Base-by-base conservation (phyloP, 1,140 invertebrate species). In the Drosophila nikananu region DNA sequence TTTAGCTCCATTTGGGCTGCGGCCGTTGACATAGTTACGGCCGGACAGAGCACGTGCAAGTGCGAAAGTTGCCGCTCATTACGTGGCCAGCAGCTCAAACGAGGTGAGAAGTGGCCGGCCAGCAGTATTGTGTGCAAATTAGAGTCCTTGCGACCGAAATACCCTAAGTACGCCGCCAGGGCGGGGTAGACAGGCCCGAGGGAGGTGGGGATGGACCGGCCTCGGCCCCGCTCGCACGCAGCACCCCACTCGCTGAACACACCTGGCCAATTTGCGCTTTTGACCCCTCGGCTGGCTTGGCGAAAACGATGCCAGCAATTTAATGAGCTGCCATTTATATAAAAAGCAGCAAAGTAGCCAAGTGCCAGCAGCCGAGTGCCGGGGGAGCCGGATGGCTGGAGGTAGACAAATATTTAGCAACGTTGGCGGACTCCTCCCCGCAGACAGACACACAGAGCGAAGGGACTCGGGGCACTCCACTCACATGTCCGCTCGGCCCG, bases 271-370 rank as follows among this genome's bases (percentile, higher is more conserved):
- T 77, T 81, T 81, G 62, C 66, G 77, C 79, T 62, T 67, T 57
- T 62, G 48, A 66, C 59, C 70, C 70, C 61, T 49, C 48, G 46
- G 27, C 60, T 44, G 62, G 51, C 27, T 35, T 30, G 51, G 64
- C 51, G 71, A 72, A 72, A 90, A 90, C 79, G 81, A 61, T 81
- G 86, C 81, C 79, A 77, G 86, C 79, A 86, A 83, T 90, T 90
- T 90, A 90, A 90, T 90, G 86, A 90, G 86, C 76, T 87, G 84
- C 86, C 86, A 90, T 90, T 90, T 90, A 82, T 91, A 90, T 86
- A 91, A 68, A 67, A 73, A 80, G 63, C 52, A 77, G 42, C 58
- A 77, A 77, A 78, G 73, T 78, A 58, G 64, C 64, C 51, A 57
- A 72, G 39, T 51, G 52, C 27, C 39, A 35, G 25, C n/a, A 60